A percentile compares a stretch with the other conserved stretches of the same genome.
Evolutionary conservation across 2,888 invertebrate species (phyloP).

Genomic region (Adela reaumurella): DNA sequence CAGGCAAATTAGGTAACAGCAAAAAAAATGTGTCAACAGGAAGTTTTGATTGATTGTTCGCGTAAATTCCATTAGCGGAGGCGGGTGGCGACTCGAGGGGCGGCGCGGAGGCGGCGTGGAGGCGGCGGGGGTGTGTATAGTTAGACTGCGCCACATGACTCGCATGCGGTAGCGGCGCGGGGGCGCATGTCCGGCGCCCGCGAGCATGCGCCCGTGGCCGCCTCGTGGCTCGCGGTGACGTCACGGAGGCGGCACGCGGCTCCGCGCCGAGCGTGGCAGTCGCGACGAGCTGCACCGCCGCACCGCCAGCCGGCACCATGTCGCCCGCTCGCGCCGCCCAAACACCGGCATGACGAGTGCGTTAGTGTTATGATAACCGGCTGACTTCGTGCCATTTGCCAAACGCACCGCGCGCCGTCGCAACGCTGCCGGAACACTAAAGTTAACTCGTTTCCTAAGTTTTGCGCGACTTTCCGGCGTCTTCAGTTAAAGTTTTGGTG

Average conservation of each 20-base stretch:
- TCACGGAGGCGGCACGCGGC: conserved; percentile 15
- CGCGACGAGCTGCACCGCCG: conserved; percentile 14
- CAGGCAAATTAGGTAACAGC: not conserved
- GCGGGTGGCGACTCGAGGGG: too few relatives aligned
- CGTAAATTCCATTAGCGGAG: conserved; percentile 10
- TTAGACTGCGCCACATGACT: conserved; percentile 4
- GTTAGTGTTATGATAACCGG: not conserved
- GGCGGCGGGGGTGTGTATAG: not conserved
- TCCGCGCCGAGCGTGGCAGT: conserved; percentile 7
- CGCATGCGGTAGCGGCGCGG: conserved; percentile 22
- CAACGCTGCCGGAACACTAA: too few relatives aligned
- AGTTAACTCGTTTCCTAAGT: too few relatives aligned
- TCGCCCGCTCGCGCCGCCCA: conserved; percentile 4
- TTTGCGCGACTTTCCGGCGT: not conserved
- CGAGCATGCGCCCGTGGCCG: conserved; percentile 12
- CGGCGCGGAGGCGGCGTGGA: conserved; percentile 16
- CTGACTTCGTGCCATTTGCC: not conserved
- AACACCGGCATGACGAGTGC: conserved; percentile 1
- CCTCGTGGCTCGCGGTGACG: conserved; percentile 12
- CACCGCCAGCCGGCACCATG: conserved; percentile 10
- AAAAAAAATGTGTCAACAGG: not conserved
- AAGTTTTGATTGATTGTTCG: not conserved
- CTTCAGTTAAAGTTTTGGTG: conserved; percentile 9
- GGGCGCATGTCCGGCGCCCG: conserved; percentile 21
- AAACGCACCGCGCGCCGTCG: not conserved